Conservation (phyloP, 2,113 vertebrate genomes). For the Gymnobelideus leadbeateri region DNA sequence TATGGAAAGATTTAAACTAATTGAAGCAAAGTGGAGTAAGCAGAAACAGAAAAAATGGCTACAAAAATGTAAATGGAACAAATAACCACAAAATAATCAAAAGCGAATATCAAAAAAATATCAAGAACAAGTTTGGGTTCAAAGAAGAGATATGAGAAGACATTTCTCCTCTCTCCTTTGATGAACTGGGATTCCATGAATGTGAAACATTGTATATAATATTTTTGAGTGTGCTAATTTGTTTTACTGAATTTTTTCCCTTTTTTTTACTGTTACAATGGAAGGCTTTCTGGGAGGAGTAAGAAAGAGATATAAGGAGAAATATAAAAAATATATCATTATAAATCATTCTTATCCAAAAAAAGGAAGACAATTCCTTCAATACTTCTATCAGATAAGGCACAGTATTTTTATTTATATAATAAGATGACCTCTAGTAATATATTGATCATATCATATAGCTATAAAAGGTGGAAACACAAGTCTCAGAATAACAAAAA, state of each 20-base stretch:
- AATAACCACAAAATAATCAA: not conserved
- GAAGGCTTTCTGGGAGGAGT: not conserved
- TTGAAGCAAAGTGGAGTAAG: not conserved
- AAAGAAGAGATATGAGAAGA: not conserved
- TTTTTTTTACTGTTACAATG: not conserved
- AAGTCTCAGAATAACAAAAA: too few species aligned
- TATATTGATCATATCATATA: too few species aligned
- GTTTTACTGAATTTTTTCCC: not conserved
- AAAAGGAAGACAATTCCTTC: too few species aligned
- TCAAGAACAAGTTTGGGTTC: not conserved
- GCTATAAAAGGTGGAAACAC: too few species aligned
- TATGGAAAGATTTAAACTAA: not conserved
- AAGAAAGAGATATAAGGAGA: not conserved
- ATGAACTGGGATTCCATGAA: not conserved
- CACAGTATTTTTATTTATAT: too few species aligned
- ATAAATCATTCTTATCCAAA: not conserved
- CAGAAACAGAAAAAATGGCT: not conserved
- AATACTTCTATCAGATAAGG: too few species aligned
- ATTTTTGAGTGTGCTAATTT: not conserved
- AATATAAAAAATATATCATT: not conserved
- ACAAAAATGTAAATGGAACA: not conserved
- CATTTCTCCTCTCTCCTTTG: not conserved
- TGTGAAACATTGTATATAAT: not conserved
- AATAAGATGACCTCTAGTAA: too few species aligned
- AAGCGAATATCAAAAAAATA: not conserved